Conservation (phyloP, 2,797 vertebrate genomes). For the Distichodus sexfasciatus region DNA sequence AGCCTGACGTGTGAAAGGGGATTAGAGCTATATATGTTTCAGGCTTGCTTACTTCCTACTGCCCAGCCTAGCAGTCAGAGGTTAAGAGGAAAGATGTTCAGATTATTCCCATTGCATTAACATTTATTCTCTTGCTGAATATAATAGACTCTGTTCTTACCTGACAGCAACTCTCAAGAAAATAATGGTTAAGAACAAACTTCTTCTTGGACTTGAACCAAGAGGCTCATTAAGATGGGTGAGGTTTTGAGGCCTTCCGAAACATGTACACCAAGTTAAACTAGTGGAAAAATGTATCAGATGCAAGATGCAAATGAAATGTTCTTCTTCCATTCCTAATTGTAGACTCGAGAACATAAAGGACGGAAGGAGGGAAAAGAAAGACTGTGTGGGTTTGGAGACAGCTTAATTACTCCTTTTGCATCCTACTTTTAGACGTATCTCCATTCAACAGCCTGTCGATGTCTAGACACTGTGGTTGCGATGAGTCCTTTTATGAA, state of each 20-base stretch:
- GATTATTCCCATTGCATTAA: too few species aligned
- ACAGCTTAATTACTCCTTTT: constrained; percentile 43
- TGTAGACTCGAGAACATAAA: constrained; percentile 3
- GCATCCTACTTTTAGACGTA: constrained; percentile 40
- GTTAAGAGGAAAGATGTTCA: too few species aligned
- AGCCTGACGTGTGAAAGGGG: constrained; percentile 59
- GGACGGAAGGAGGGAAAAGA: constrained; percentile 3
- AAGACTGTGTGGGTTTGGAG: constrained; percentile 9
- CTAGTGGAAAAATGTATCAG: too few species aligned
- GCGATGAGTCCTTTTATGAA: constrained; percentile 38
- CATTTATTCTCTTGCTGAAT: neutral
- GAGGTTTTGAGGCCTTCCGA: too few species aligned
- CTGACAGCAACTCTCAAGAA: too few species aligned
- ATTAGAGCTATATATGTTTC: constrained; percentile 33
- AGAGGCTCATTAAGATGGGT: too few species aligned
- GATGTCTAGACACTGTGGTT: constrained; percentile 40
- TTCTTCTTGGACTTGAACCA: too few species aligned
- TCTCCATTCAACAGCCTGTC: constrained; percentile 24
- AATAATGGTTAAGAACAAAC: too few species aligned
- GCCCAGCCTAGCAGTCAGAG: neutral
- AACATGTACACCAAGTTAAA: too few species aligned
- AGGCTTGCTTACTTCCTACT: neutral
- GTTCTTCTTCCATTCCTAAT: constrained; percentile 20
- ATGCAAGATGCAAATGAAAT: constrained; percentile 8
- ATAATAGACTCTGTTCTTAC: too few species aligned